Conservation (phyloP, 2,113 vertebrate genomes). For the Xerus inauris region DNA sequence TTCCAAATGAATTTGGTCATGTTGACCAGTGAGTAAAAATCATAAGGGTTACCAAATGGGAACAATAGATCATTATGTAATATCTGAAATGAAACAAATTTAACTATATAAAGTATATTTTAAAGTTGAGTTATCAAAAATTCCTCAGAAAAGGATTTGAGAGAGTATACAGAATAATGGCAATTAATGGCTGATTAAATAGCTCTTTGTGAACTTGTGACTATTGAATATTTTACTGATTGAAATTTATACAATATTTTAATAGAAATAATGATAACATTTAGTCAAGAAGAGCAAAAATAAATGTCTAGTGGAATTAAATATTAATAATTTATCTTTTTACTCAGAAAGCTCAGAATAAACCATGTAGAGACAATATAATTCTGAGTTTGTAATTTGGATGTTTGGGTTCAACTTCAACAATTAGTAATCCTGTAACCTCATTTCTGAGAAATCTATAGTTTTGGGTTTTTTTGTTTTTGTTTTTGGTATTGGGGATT, state of each 20-base stretch:
- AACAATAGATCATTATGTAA: background rate
- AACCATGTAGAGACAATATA: background rate
- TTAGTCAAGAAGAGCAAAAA: background rate
- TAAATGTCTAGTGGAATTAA: background rate
- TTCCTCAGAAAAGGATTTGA: conserved; percentile 6
- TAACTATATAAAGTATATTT: background rate
- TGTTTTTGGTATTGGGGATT: too few relatives aligned
- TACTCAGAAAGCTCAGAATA: background rate
- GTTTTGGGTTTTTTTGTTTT: too few relatives aligned
- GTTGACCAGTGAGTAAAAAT: background rate
- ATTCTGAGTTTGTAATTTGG: background rate
- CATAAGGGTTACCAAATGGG: background rate
- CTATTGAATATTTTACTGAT: background rate
- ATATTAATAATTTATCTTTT: conserved; percentile 10
- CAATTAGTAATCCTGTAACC: background rate
- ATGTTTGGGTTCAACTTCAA: background rate
- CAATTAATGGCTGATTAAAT: background rate
- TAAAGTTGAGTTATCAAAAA: background rate
- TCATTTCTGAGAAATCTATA: conserved; percentile 8
- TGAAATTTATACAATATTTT: background rate
- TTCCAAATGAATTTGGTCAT: background rate
- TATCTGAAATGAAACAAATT: background rate
- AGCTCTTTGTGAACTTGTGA: background rate
- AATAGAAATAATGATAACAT: background rate
- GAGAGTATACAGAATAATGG: background rate